Conservation (phyloP, 2,113 vertebrate species). For the Pagrus major region DNA sequence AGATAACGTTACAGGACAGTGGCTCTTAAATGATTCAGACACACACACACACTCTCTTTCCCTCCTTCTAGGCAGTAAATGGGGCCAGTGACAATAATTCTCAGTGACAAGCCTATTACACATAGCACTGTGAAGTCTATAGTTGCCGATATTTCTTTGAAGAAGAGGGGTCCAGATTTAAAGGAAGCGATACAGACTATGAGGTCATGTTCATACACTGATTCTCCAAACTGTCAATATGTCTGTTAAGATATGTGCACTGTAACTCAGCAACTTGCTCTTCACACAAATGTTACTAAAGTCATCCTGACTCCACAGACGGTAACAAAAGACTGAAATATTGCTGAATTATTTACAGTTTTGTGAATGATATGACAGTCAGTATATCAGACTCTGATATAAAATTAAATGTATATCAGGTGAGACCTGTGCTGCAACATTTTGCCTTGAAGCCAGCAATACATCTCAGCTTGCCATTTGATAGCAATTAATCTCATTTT, state of each 20-base stretch:
- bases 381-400: constrained; percentile 8
- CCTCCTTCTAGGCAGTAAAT: constrained; percentile 59
- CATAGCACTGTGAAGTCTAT: constrained; percentile 42
- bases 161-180: constrained; percentile 43
- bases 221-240: not conserved
- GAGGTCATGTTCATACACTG: constrained; percentile 8
- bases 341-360: not conserved
- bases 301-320: not conserved
- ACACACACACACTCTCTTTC: constrained; percentile 30
- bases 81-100: constrained; percentile 68
- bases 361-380: constrained; percentile 2
- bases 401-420: constrained; percentile 36
- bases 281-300: not conserved
- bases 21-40: constrained; percentile 61
- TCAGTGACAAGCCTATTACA: constrained; percentile 76
- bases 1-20: constrained; percentile 63
- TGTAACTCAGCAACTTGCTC: constrained; percentile 7
- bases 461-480: constrained; percentile 51
- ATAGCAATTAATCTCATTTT: constrained; percentile 63
- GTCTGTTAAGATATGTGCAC: not conserved
- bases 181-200: constrained; percentile 10
- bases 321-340: not conserved
- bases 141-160: constrained; percentile 48
- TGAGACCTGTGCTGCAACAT: constrained; percentile 24
- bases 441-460: constrained; percentile 42